Conservation (phyloP, 2,888 invertebrate species). For the Tipula helvola region DNA sequence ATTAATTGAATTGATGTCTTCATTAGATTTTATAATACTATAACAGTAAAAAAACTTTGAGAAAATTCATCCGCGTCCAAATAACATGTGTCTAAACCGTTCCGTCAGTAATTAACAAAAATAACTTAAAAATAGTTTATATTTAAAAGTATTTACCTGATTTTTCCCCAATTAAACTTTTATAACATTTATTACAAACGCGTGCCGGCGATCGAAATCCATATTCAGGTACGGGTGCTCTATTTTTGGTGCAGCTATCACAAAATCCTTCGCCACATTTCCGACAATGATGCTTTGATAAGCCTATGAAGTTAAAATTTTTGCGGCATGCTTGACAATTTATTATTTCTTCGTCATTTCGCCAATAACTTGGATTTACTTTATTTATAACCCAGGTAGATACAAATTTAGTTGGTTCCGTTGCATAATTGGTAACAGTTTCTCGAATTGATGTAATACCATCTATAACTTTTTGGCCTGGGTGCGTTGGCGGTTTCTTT, state of each 20-base stretch:
- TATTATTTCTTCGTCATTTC: slow-evolving; percentile 62
- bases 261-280: slow-evolving; percentile 73
- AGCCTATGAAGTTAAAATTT: slow-evolving; percentile 41
- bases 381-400: slow-evolving; percentile 61
- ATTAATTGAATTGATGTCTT: no score
- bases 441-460: slow-evolving; percentile 49
- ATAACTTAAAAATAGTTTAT: no score
- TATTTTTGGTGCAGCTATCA: slow-evolving; percentile 52
- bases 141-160: not conserved
- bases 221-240: slow-evolving; percentile 53
- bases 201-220: slow-evolving; percentile 60
- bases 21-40: no score
- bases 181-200: slow-evolving; percentile 57
- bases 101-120: no score
- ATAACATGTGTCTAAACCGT: no score
- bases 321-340: slow-evolving; percentile 51
- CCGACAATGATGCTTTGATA: slow-evolving; percentile 61
- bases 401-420: slow-evolving; percentile 56
- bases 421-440: slow-evolving; percentile 49
- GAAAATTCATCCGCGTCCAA: no score
- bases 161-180: slow-evolving; percentile 22
- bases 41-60: no score
- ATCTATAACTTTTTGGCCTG: slow-evolving; percentile 52
- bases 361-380: slow-evolving; percentile 65
- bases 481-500: slow-evolving; percentile 38